Percentiles rank a stretch among this genome's conserved stretches.
Conservation (phyloP, 2,797 vertebrate genomes). For the Sylvilagus floridanus region DNA sequence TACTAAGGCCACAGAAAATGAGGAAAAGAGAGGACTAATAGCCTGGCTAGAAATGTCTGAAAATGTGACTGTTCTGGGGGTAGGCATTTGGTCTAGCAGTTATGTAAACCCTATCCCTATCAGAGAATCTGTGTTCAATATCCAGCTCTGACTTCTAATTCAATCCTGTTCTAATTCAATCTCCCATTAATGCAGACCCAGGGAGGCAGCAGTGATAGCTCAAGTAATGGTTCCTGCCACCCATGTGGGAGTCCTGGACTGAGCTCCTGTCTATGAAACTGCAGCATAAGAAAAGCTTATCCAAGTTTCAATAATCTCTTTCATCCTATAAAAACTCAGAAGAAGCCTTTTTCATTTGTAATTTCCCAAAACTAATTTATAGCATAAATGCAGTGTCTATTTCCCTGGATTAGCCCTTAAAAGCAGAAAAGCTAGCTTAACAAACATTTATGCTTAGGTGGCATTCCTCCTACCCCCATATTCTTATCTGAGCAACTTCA, state of each 20-base stretch:
- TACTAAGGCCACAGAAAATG: neutral
- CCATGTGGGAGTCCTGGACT: too few species aligned
- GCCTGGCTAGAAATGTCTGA: neutral
- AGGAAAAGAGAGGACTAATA: neutral
- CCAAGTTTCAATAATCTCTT: neutral
- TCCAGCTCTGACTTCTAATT: too few species aligned
- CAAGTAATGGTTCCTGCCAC: too few species aligned
- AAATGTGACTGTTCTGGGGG: too few species aligned
- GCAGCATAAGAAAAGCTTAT: neutral
- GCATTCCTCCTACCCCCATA: neutral
- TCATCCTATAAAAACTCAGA: conserved; percentile 2
- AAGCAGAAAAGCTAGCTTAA: neutral
- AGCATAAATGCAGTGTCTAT: neutral
- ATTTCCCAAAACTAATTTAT: neutral
- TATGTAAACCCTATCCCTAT: too few species aligned
- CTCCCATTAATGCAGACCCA: too few species aligned
- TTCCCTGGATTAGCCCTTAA: neutral
- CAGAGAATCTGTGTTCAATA: too few species aligned
- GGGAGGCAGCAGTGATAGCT: too few species aligned
- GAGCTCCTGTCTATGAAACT: too few species aligned
- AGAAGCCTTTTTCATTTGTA: conserved; percentile 9
- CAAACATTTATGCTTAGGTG: neutral
- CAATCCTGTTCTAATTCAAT: too few species aligned
- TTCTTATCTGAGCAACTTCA: neutral
- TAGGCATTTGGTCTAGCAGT: too few species aligned